phyloP scores from a whole-genome alignment of 2,797 vertebrate species.

The Myripristis murdjan region DNA sequence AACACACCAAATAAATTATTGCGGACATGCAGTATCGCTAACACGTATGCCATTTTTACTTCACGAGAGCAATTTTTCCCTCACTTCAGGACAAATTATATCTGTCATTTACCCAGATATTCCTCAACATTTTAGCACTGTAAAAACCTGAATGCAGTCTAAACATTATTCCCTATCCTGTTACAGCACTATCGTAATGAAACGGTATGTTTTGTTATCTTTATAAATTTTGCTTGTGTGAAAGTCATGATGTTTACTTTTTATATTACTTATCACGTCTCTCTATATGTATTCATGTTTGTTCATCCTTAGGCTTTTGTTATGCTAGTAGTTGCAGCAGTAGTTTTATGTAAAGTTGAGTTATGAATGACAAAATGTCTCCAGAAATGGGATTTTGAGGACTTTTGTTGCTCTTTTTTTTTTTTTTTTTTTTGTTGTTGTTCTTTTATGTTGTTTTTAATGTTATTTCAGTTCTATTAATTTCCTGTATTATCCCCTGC shows the following conservation, averaged over 20 bases:
- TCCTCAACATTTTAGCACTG: slow-evolving; percentile 45
- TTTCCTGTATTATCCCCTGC: slow-evolving; percentile 10
- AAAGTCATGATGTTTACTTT: slow-evolving; percentile 90
- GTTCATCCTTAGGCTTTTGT: slow-evolving; percentile 60
- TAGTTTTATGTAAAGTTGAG: slow-evolving; percentile 55
- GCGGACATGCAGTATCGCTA: too few species aligned
- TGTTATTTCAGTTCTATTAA: slow-evolving; percentile 13
- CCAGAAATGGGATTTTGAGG: slow-evolving; percentile 52
- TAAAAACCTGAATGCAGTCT: slow-evolving; percentile 39
- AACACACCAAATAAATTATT: too few species aligned
- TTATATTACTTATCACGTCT: slow-evolving; percentile 76
- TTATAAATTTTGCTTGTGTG: slow-evolving; percentile 81
- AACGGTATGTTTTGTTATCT: slow-evolving; percentile 82
- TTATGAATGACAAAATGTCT: slow-evolving; percentile 44
- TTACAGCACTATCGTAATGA: slow-evolving; percentile 90
- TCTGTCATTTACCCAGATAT: slow-evolving; percentile 38
- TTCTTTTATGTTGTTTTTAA: slow-evolving; percentile 41
- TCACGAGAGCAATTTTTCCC: not conserved
- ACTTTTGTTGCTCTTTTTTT: slow-evolving; percentile 55
- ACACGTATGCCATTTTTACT: too few species aligned
- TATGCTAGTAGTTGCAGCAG: slow-evolving; percentile 45
- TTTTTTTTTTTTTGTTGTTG: slow-evolving; percentile 50
- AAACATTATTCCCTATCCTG: slow-evolving; percentile 59
- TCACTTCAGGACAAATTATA: not conserved
- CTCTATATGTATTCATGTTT: slow-evolving; percentile 55